Evolutionary conservation across 2,113 vertebrate genomes (phyloP).

Genomic region (Typhlomys cinereus): DNA sequence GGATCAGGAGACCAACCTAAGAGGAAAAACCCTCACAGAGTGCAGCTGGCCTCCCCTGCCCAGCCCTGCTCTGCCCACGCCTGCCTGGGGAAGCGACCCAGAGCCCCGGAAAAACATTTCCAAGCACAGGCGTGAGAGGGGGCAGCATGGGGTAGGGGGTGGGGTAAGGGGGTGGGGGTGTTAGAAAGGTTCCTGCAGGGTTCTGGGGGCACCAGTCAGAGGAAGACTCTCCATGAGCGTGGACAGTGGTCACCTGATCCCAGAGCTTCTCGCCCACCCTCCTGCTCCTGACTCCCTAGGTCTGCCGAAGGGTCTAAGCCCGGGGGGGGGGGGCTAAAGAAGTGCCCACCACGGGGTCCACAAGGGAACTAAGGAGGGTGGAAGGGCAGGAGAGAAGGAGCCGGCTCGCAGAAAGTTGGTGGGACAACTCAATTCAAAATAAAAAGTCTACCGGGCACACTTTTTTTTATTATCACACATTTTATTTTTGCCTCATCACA

Average conservation of each 20-base stretch:
- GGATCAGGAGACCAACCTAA: conserved; percentile 20
- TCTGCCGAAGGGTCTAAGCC: not conserved
- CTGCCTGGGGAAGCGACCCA: not conserved
- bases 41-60: conserved; percentile 20
- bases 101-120: not conserved
- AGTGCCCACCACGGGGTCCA: not conserved
- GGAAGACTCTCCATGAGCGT: accelerated
- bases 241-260: not conserved
- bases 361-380: not conserved
- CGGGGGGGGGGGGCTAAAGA: not conserved
- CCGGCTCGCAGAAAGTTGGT: accelerated
- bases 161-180: too few species aligned
- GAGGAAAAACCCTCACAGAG: conserved; percentile 49
- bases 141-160: not conserved
- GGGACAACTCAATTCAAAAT: not conserved
- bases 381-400: not conserved
- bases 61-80: conserved; percentile 4
- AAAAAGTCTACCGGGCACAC: not conserved
- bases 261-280: not conserved
- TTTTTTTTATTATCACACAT: too few species aligned
- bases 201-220: not conserved
- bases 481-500: too few species aligned
- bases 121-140: not conserved
- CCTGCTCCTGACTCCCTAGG: not conserved
- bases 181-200: not conserved